Evolutionary conservation across 2,113 vertebrate species (phyloP), one percentile per base, ranked within the genome.

Genomic region (Tenebrosternarchus preto): DNA sequence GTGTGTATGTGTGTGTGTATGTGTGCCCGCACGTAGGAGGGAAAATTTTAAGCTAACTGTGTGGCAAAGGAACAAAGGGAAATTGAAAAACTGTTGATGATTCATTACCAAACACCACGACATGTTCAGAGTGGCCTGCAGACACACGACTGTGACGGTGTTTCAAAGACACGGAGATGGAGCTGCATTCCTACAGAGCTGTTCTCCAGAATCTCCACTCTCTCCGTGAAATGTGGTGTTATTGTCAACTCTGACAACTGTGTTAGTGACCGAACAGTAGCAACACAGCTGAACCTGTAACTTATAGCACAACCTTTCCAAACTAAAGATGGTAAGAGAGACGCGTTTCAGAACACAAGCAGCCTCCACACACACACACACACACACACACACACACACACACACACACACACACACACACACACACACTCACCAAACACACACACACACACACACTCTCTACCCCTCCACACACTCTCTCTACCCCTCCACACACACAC

Each of bases 391-490:
- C 12, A 50, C 9, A 50, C 43, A 50, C 27, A 24, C 74, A 31
- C n/a, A 39, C 33, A 1, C 19, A 5, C 15, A 29, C 24, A 46
- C 31, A 1, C 31, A 6, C 66, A 8, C 19, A 20, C 31, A 20
- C 66, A 68, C 66, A 72, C 46, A 53, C 46, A 55, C 69, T 15
- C 60, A 83, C 74, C 85, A 55, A 73, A 59, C 73, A 78, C 31
- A n/a, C n/a, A n/a, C n/a, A n/a, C n/a, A n/a, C n/a, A n/a, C n/a
- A n/a, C n/a, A n/a, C n/a, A n/a, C n/a, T n/a, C n/a, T n/a, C n/a
- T n/a, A n/a, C n/a, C n/a, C n/a, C n/a, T n/a, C n/a, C n/a, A n/a
- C n/a, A n/a, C n/a, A n/a, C n/a, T n/a, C n/a, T n/a, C n/a, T n/a
- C n/a, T n/a, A n/a, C n/a, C n/a, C n/a, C n/a, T n/a, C n/a, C n/a